These are phyloP conservation scores for Drosophila saltans DNA, from an alignment of 1,140 invertebrate species.

Conservation along the genomic window DNA sequence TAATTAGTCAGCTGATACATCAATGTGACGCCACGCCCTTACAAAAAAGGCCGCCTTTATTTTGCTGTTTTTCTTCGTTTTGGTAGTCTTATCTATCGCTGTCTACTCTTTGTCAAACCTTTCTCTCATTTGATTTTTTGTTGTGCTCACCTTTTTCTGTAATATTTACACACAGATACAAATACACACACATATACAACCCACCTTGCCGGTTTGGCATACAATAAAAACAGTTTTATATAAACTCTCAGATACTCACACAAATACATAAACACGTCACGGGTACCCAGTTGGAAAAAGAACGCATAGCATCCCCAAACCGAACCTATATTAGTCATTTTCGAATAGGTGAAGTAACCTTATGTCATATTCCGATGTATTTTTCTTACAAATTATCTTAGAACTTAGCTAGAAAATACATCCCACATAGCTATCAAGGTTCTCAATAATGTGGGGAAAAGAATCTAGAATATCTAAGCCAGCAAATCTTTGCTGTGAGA, in stretches of 20 bases:
- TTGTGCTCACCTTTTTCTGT: constrained; percentile 78
- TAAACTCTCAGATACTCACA: constrained; percentile 19
- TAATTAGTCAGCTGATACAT: constrained; percentile 21
- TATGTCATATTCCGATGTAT: too few relatives aligned
- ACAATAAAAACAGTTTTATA: constrained; percentile 38
- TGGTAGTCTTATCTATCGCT: background rate
- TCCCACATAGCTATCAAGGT: too few relatives aligned
- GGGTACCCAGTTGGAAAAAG: constrained; percentile 18
- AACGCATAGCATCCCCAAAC: background rate
- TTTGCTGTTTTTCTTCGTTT: background rate
- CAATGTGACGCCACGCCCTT: background rate
- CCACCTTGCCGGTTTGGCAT: constrained; percentile 59
- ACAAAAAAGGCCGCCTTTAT: constrained; percentile 4
- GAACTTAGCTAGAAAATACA: too few relatives aligned
- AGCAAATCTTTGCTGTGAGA: too few relatives aligned
- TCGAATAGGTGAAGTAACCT: background rate
- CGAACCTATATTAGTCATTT: background rate
- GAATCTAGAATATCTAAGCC: too few relatives aligned
- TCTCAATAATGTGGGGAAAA: too few relatives aligned
- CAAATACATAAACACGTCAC: constrained; percentile 38
- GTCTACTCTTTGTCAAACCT: constrained; percentile 48
- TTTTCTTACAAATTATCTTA: too few relatives aligned
- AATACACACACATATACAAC: constrained; percentile 26
- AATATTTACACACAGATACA: constrained; percentile 41
- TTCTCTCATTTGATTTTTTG: constrained; percentile 63